phyloP scores from a whole-genome alignment of 2,888 invertebrate species.

The Drosophila ustulata region DNA sequence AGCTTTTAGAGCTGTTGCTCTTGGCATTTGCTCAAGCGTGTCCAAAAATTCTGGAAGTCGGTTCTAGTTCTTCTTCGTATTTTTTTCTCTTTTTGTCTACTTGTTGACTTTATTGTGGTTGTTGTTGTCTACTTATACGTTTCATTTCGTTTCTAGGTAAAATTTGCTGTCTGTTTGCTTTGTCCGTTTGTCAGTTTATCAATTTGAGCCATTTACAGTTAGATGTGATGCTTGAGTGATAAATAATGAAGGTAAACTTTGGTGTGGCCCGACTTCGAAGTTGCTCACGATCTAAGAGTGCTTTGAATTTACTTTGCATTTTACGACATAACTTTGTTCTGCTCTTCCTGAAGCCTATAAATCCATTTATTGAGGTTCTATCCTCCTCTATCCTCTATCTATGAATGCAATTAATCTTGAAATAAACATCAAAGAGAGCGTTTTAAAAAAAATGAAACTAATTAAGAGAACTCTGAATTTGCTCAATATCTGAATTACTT shows the following conservation, averaged over 20 bases:
- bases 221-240: constrained; percentile 55
- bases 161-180: constrained; percentile 44
- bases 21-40: constrained; percentile 66
- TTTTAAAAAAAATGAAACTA: background rate
- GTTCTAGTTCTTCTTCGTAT: constrained; percentile 9
- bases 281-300: constrained; percentile 13
- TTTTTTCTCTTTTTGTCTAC: background rate
- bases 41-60: constrained; percentile 53
- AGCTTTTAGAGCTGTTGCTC: constrained; percentile 50
- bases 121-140: constrained; percentile 35
- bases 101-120: constrained; percentile 7
- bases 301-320: constrained; percentile 15
- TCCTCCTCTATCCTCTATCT: too few relatives aligned
- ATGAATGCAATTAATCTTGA: background rate
- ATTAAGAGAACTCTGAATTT: background rate
- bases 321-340: constrained; percentile 9
- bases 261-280: constrained; percentile 32
- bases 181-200: constrained; percentile 58
- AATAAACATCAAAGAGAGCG: constrained; percentile 1
- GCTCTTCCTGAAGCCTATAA: background rate
- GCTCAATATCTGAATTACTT: background rate
- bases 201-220: constrained; percentile 73
- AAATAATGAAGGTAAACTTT: constrained; percentile 49
- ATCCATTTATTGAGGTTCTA: background rate
- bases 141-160: constrained; percentile 44